Base-by-base conservation (phyloP, 2,888 invertebrate genomes). In the Sarcophaga subvicina region DNA sequence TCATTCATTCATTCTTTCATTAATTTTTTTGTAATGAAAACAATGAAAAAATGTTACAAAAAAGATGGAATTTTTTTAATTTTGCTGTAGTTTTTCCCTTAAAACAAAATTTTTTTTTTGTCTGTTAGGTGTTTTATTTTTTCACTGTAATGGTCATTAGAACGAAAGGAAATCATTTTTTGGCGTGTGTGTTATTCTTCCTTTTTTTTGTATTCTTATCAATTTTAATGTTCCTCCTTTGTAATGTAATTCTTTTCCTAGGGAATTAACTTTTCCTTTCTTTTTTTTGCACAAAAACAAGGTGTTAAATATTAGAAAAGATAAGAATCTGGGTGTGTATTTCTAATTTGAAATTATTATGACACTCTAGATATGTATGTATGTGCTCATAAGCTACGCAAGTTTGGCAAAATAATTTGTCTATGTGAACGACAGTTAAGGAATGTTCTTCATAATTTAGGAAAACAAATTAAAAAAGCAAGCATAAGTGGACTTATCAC, bases 321-420 rank as follows among this genome's bases (percentile, higher is more conserved):
- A 79, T 81, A 81, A 79, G 84, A 87, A 87, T 87, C 84, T 79
- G 84, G 83, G 84, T 75, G 87, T 87, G 86, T 87, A 4, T 12
- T 20, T 63, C n/a, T 83, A 77, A 84, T 87, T 75, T 81, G 25
- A 63, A 70, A 78, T 83, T 75, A 75, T 81, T 70, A 71, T 60
- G 86, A 66, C 66, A 66, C 66, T 75, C 70, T 14, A 17, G 54
- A 54, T 14, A 78, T 76, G 11, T 14, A 49, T 60, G 12, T 27
- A 70, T 82, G 37, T 37, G 37, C 37, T 2, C 37, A 10, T 37
- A 37, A 37, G 37, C 10, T 37, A 37, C 37, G 37, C 37, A 37
- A 37, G 37, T 37, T 37, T 37, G 37, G 37, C 37, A 37, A 37
- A 37, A 37, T 37, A 37, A 37, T 37, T 37, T 37, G 37, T 10